Conservation (phyloP, 2,113 vertebrate species). For the Ia io region DNA sequence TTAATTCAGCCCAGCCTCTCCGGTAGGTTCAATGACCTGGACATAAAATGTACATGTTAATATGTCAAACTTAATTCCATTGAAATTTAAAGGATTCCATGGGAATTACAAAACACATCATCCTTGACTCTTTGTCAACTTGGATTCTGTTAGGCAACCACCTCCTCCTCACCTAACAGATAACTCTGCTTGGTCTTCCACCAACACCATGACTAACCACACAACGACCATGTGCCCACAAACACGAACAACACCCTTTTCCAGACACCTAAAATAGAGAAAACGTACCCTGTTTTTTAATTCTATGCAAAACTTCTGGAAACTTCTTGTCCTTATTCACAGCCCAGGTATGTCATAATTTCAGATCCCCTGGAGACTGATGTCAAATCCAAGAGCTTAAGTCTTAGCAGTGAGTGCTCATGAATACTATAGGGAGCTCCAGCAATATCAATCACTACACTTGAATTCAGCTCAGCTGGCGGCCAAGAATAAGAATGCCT, state of each 20-base stretch:
- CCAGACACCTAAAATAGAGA: not conserved
- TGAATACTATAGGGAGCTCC: not conserved
- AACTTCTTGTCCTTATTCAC: not conserved
- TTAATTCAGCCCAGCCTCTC: not conserved
- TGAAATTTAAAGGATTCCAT: slow-evolving; percentile 56
- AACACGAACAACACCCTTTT: not conserved
- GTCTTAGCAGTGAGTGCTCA: not conserved
- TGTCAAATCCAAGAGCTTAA: not conserved
- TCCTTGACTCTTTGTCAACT: slow-evolving; percentile 40
- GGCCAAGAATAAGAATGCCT: not conserved
- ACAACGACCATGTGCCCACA: not conserved
- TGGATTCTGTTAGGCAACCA: slow-evolving; percentile 33
- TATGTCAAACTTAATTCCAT: slow-evolving; percentile 52
- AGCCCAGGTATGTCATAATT: not conserved
- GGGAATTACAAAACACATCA: slow-evolving; percentile 44
- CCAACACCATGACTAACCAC: not conserved
- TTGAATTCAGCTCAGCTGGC: slow-evolving; percentile 7
- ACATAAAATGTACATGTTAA: slow-evolving; percentile 49
- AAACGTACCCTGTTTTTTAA: slow-evolving; percentile 14
- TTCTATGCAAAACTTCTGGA: not conserved
- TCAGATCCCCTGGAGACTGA: not conserved
- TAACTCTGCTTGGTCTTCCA: not conserved
- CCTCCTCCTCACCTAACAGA: not conserved
- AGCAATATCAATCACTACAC: not conserved
- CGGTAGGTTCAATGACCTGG: slow-evolving; percentile 52